phyloP scores from a whole-genome alignment of 2,888 invertebrate genomes.

The Amorpha juglandis region DNA sequence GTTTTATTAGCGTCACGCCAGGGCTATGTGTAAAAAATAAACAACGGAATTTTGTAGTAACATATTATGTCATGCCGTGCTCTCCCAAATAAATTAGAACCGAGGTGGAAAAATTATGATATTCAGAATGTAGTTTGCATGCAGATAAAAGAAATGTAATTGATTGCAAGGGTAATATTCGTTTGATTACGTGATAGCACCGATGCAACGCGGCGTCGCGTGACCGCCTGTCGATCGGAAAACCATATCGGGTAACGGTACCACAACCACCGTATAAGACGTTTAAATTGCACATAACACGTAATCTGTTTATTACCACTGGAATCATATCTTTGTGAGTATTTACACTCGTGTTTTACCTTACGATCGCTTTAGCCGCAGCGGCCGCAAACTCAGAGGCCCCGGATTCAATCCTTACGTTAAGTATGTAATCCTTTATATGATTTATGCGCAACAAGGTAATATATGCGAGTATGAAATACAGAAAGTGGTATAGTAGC shows the following conservation, averaged over 20 bases:
- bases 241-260: slow-evolving; percentile 57
- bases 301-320: slow-evolving; percentile 49
- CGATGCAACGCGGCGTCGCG: slow-evolving; percentile 43
- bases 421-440: too few relatives aligned
- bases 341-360: slow-evolving; percentile 26
- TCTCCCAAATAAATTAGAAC: background rate
- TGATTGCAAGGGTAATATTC: slow-evolving; percentile 47
- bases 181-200: slow-evolving; percentile 39
- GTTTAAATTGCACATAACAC: slow-evolving; percentile 58
- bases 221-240: slow-evolving; percentile 60
- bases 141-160: slow-evolving; percentile 43
- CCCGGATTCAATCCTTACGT: too few relatives aligned
- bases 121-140: background rate
- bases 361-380: background rate
- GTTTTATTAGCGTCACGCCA: too few relatives aligned
- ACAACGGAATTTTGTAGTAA: too few relatives aligned
- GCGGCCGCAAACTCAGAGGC: too few relatives aligned
- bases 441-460: background rate
- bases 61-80: too few relatives aligned
- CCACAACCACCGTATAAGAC: slow-evolving; percentile 45
- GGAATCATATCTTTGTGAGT: slow-evolving; percentile 44
- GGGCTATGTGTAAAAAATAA: too few relatives aligned
- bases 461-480: too few relatives aligned
- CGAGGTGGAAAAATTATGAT: background rate
- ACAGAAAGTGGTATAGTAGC: too few relatives aligned